phyloP scores from a whole-genome alignment of 2,888 invertebrate genomes.

The Tinea pellionella region DNA sequence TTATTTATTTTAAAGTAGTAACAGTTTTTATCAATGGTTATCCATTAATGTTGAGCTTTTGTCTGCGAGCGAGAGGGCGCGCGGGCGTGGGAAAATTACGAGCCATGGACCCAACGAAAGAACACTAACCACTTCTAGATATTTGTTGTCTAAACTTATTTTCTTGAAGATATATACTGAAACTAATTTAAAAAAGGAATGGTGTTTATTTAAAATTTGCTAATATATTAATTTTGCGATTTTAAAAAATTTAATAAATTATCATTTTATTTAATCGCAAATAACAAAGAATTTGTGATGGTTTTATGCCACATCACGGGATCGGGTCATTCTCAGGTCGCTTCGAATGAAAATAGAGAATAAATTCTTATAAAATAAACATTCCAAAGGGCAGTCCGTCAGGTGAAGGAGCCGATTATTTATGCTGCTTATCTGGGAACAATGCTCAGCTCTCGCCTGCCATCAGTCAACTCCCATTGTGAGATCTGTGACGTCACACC shows the following conservation, averaged over 20 bases:
- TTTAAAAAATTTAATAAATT: background rate
- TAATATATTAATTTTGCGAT: too few relatives aligned
- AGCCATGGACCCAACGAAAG: constrained; percentile 1
- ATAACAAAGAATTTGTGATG: background rate
- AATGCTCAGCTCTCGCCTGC: constrained; percentile 33
- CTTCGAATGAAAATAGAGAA: constrained; percentile 26
- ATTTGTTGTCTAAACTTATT: background rate
- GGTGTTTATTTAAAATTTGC: background rate
- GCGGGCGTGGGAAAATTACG: constrained; percentile 23
- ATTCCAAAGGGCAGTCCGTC: constrained; percentile 36
- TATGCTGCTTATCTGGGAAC: constrained; percentile 51
- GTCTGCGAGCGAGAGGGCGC: constrained; percentile 17
- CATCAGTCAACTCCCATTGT: constrained; percentile 32
- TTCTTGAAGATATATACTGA: background rate
- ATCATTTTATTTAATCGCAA: background rate
- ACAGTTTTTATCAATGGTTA: constrained; percentile 38
- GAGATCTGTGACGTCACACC: constrained; percentile 7
- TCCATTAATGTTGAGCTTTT: constrained; percentile 23
- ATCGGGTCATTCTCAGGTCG: background rate
- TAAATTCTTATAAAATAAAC: constrained; percentile 31
- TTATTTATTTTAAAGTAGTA: constrained; percentile 44
- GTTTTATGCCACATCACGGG: constrained; percentile 10
- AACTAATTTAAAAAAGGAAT: background rate
- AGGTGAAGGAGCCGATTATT: constrained; percentile 43
- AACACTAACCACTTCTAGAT: background rate